phyloP scores from a whole-genome alignment of 2,888 invertebrate species.

The Notocelia uddmanniana region DNA sequence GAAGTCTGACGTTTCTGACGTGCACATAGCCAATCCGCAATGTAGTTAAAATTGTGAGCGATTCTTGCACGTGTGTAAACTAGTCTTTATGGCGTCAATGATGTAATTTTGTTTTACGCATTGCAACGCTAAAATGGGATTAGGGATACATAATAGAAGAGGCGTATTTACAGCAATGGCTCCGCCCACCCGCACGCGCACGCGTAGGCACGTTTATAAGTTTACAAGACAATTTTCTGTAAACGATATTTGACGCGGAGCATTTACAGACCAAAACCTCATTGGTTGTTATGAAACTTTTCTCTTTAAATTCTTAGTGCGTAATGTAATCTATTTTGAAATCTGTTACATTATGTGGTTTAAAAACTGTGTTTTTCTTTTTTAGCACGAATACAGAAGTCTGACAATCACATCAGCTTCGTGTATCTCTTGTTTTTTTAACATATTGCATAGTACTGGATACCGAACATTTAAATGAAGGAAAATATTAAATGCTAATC shows the following conservation, averaged over 20 bases:
- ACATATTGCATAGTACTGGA: no score
- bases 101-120: background rate
- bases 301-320: background rate
- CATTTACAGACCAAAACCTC: background rate
- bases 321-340: background rate
- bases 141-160: conserved; percentile 27
- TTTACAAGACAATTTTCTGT: background rate
- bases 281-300: conserved; percentile 23
- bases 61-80: no score
- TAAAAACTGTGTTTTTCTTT: background rate
- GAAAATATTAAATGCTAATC: no score
- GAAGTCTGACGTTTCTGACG: no score
- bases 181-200: conserved; percentile 18
- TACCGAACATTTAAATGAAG: no score
- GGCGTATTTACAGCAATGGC: conserved; percentile 22
- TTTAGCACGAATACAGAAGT: background rate
- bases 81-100: background rate
- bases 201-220: background rate
- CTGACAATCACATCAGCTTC: background rate
- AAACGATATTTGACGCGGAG: conserved; percentile 16
- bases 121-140: conserved; percentile 16
- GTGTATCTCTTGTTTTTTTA: background rate
- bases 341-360: background rate
- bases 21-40: no score
- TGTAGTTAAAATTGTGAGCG: no score